These are phyloP conservation scores for Sebastolobus altivelis DNA, from an alignment of 2,797 vertebrate species.

Conservation along the genomic window DNA sequence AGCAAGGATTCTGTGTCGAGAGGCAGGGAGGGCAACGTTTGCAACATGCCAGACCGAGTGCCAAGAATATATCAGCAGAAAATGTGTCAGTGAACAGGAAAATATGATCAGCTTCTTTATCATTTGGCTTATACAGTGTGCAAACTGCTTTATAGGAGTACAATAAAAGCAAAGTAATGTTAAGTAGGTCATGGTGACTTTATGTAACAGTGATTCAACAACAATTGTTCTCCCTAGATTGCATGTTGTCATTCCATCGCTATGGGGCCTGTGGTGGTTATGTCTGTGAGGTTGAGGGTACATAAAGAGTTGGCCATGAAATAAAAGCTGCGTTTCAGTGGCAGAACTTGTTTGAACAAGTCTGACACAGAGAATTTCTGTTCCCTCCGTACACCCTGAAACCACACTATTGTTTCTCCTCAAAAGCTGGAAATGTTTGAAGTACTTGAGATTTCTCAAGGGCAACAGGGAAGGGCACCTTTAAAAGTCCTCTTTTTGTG, in stretches of 20 bases:
- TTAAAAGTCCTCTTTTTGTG: constrained; percentile 74
- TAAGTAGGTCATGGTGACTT: constrained; percentile 20
- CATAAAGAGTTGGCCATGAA: constrained; percentile 38
- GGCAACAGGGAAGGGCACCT: constrained; percentile 73
- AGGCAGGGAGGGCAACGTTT: constrained; percentile 48
- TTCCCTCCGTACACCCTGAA: constrained; percentile 56
- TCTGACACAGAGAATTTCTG: constrained; percentile 55
- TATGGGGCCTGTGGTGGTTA: neutral
- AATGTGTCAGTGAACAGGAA: neutral
- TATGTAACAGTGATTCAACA: constrained; percentile 10
- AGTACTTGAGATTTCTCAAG: constrained; percentile 78
- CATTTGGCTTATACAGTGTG: neutral
- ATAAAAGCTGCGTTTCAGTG: constrained; percentile 58
- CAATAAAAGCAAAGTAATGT: constrained; percentile 4
- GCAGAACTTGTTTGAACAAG: constrained; percentile 64
- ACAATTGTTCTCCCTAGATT: constrained; percentile 16
- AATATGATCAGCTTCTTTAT: neutral
- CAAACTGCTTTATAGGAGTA: neutral
- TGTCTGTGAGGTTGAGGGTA: constrained; percentile 30
- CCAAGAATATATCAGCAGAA: constrained; percentile 30
- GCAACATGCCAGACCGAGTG: constrained; percentile 26
- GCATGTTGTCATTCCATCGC: constrained; percentile 25
- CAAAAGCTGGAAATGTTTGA: constrained; percentile 71
- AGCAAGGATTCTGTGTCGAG: constrained; percentile 58
- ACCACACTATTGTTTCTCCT: constrained; percentile 69